Percentiles rank a stretch among this genome's conserved stretches.
Conservation (phyloP, 2,797 vertebrate genomes). For the Chaetodon trifasciatus region DNA sequence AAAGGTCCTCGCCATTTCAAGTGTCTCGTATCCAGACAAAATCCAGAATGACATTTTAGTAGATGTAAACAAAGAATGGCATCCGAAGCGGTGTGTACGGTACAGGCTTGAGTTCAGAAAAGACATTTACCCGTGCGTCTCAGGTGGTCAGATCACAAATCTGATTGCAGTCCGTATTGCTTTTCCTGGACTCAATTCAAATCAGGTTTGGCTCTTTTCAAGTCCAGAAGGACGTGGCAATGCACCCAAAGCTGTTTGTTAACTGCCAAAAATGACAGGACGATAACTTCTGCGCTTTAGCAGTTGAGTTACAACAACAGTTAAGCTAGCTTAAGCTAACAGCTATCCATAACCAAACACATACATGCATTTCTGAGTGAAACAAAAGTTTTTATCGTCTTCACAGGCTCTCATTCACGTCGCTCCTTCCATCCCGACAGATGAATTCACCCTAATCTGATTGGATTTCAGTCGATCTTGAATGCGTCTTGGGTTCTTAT, state of each 20-base stretch:
- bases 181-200: neutral
- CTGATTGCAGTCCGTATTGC: neutral
- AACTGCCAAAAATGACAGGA: neutral
- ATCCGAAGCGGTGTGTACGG: too few species aligned
- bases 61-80: neutral
- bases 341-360: neutral
- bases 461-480: neutral
- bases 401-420: neutral
- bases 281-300: neutral
- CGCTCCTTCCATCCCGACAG: neutral
- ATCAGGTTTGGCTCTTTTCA: neutral
- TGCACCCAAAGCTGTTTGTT: constrained; percentile 3
- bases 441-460: neutral
- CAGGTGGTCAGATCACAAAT: neutral
- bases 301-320: neutral
- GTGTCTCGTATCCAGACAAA: neutral
- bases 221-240: neutral
- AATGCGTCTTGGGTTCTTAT: neutral
- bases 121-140: neutral
- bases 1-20: neutral
- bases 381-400: neutral
- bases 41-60: neutral
- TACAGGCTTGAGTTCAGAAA: neutral
- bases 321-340: neutral
- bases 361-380: neutral